Base-by-base conservation (phyloP, 2,113 vertebrate genomes). In the Symphodus melops region DNA sequence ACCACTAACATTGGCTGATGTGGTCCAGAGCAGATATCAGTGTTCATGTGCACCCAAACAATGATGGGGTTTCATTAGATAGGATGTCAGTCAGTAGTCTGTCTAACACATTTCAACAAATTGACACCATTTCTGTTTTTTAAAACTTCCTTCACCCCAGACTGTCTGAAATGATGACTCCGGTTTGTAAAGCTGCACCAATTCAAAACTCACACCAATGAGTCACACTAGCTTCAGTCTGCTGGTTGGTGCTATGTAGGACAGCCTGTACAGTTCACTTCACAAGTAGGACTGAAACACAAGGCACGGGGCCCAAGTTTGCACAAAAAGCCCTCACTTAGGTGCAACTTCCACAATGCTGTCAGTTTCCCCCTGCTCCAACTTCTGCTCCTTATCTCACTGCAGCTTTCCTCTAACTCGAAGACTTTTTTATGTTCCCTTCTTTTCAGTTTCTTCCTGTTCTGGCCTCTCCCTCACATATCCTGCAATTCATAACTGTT, bases 261-360 rank as follows among this genome's bases (percentile, higher is more conserved):
- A 71, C 86, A 88, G 66, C 74, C 79, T 86, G 84, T 84, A 57
- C 86, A 84, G 86, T 91, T 88, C 82, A 87, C 70, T 88, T 89
- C 86, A 90, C 84, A 88, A 92, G 89, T 90, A 86, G 83, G 82
- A 64, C 89, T 82, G 82, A 93, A 89, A 94, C 91, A 93, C 84
- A 83, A 71, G 79, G 77, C 84, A 77, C 64, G 46, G 77, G 81
- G 75, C 85, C 90, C 25, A 72, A 1, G 83, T 88, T 90, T 92
- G 52, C 71, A 82, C 75, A 72, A 51, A 80, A 64, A 63, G 73
- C 66, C 82, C 58, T 75, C 89, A 90, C 81, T 13, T 75, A 81
- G 70, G 87, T 89, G 88, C 21, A 52, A 91, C 78, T 88, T 93
- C 89, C 87, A 77, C 57, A 77, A 52, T 36, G 20, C 68, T 69